Evolutionary conservation across 2,113 vertebrate species (phyloP).

Genomic region (Gorsachius goisagi): DNA sequence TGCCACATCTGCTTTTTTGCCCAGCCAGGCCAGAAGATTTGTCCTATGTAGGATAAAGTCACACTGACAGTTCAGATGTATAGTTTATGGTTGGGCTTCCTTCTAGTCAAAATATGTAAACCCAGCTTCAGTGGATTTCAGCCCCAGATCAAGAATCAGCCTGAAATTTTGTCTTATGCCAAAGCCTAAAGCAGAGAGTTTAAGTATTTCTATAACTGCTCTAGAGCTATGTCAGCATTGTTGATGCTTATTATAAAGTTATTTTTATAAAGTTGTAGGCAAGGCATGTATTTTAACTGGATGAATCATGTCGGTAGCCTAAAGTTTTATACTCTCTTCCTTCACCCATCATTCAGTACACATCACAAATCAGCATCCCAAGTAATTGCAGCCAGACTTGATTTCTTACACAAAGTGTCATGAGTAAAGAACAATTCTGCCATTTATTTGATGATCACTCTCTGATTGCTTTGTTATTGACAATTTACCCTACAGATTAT

Average conservation of each 20-base stretch:
- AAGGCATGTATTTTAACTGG: neutral
- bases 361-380: neutral
- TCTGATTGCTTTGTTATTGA: constrained; percentile 26
- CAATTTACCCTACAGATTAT: constrained; percentile 14
- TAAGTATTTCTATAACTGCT: neutral
- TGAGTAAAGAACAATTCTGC: neutral
- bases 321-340: neutral
- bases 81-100: neutral
- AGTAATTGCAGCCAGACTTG: neutral
- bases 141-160: neutral
- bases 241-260: neutral
- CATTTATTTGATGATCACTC: neutral
- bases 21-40: neutral
- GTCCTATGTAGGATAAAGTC: neutral
- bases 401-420: constrained; percentile 2
- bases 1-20: neutral
- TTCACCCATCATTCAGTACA: neutral
- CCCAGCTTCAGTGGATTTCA: neutral
- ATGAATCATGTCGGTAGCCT: neutral
- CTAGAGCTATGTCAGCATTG: neutral
- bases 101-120: neutral
- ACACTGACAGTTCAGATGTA: neutral
- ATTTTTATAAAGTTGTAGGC: neutral
- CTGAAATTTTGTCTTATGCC: neutral
- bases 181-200: neutral